Conservation (phyloP, 2,797 vertebrate genomes). For the Pipistrellus nathusii region DNA sequence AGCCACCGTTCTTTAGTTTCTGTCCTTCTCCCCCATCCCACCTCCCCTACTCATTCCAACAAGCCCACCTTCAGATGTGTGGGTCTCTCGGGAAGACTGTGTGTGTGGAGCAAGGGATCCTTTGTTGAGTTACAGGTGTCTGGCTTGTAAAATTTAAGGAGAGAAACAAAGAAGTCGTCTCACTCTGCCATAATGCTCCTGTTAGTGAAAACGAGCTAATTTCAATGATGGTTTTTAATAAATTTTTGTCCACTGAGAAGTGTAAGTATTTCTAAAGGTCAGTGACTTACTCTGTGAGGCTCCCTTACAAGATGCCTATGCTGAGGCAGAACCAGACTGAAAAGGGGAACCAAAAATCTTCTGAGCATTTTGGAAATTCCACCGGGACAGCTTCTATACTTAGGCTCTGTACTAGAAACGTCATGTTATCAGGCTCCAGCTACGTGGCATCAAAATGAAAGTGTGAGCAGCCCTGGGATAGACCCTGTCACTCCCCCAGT, state of each 20-base stretch:
- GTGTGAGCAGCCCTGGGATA: neutral
- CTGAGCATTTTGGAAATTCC: conserved; percentile 84
- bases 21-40: neutral
- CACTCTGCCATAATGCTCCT: neutral
- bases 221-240: conserved; percentile 24
- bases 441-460: neutral
- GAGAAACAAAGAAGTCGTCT: neutral
- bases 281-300: conserved; percentile 61
- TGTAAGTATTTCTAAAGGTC: conserved; percentile 83
- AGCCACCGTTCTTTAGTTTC: neutral
- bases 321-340: conserved; percentile 79
- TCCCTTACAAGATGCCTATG: conserved; percentile 52
- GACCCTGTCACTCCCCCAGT: neutral
- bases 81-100: neutral
- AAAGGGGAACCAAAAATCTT: conserved; percentile 88
- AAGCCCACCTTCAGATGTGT: neutral
- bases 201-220: conserved; percentile 36
- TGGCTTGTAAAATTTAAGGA: neutral
- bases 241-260: conserved; percentile 71
- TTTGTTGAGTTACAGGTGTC: neutral
- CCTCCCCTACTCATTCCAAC: neutral
- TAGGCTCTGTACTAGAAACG: neutral
- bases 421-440: conserved; percentile 13
- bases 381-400: conserved; percentile 76
- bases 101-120: neutral